Conservation (phyloP, 2,888 invertebrate genomes). For the Cactoblastis cactorum region DNA sequence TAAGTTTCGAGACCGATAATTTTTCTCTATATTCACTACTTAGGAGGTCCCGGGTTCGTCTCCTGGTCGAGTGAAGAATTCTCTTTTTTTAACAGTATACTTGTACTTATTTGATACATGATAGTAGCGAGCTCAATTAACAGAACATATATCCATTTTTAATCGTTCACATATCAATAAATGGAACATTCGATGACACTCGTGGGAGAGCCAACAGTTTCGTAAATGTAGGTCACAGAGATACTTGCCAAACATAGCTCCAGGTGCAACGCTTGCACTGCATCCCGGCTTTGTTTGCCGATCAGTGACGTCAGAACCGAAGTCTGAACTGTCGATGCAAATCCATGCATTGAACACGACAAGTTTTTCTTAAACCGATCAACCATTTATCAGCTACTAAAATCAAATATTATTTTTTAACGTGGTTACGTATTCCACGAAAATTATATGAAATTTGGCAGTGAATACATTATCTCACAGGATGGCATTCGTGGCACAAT, state of each 20-base stretch:
- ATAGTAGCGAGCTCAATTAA: background rate
- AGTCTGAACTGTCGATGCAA: conserved; percentile 1
- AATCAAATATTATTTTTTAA: background rate
- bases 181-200: conserved; percentile 29
- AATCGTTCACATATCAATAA: conserved; percentile 14
- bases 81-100: no score
- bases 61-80: no score
- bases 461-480: conserved; percentile 3
- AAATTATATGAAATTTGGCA: background rate
- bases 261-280: conserved; percentile 35
- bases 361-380: no score
- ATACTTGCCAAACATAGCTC: conserved; percentile 29
- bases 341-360: background rate
- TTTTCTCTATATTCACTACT: no score
- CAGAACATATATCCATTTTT: conserved; percentile 12
- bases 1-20: no score
- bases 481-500: conserved; percentile 8
- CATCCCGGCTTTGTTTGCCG: conserved; percentile 13
- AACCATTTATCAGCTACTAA: background rate
- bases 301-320: conserved; percentile 5
- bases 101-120: no score
- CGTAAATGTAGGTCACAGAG: conserved; percentile 37
- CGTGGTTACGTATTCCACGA: background rate
- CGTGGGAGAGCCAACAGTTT: conserved; percentile 15
- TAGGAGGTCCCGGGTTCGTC: no score